Evolutionary conservation across 2,888 invertebrate species (phyloP), one percentile per base, ranked within the genome.

Genomic region (Leucoptera coffeella): DNA sequence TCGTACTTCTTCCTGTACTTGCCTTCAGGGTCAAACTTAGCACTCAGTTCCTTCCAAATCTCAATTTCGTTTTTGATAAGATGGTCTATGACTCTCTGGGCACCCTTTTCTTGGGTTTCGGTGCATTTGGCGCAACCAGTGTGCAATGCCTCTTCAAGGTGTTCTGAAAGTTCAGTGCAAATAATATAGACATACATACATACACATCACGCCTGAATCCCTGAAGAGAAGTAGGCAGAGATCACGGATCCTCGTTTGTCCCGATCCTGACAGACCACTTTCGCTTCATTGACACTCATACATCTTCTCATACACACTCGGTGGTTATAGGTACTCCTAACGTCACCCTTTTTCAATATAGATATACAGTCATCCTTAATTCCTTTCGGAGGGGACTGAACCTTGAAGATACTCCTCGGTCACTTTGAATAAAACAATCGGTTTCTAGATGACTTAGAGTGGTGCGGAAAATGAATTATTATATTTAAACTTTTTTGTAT

Each of bases 71-170:
- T 64, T 34, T 82, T 74, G 35, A 82, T 77, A 33, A 88, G 57
- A 40, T 65, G 76, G 11, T 75, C 69, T 15, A 86, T 74, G 4
- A 84, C 77, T 35, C 71, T 79, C 41, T 75, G 73, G 19, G 78
- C 73, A 22, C 78, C 80, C 3, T 53, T 44, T 41, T 67, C 75
- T 45, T 85, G 85, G 13, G 64, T 62, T 17, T 80, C 77, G 14
- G 76, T 80, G 45, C 85, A 86, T 45, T 82, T 80, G 28, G 43
- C 39, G 47, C 85, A 86, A 26, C 78, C 78, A 4, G 73, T 80
- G 33, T 67, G 55, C 22, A 85, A 50, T 1, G 84, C 85, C 31
- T 85, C 85, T 14, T 80, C 78, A 6, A 85, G 47, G 17, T 71
- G 42, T 12, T 61, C 81, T 82, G 52, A 2, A 54, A 56, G 12